Base-by-base conservation (phyloP, 2,113 vertebrate species). In the Takifugu bimaculatus region DNA sequence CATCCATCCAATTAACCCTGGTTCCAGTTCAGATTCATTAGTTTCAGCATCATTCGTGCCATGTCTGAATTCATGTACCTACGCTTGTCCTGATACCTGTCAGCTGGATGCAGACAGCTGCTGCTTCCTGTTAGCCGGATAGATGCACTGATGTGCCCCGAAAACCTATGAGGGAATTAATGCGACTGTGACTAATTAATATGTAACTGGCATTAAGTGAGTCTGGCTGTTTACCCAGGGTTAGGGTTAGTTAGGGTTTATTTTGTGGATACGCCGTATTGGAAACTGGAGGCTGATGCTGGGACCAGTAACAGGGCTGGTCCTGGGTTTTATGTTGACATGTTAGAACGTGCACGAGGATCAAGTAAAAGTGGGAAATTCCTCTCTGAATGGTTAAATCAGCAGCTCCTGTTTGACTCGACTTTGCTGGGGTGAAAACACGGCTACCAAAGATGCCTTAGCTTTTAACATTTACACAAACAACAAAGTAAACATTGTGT, bases 121-220 rank as follows among this genome's bases (percentile, higher is more conserved):
- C 59, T 80, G 54, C 62, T 66, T 76, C 66, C 51, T 60, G 76
- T 84, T 79, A 79, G 48, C 6, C 48, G 75, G 76, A 82, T 56
- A 51, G 73, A 57, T 66, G 54, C 50, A 63, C 15, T 1, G 13
- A 57, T 56, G 54, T 64, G 55, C 57, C 64, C 60, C 58, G 29
- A 59, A 54, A 65, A 45, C 60, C 20, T 20, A 20, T 20, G 20
- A 63, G 57, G 70, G 59, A 50, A 70, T 65, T 57, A 74, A 71
- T 68, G 51, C 68, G 61, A 58, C 71, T 55, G 70, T 80, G 63
- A 75, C 67, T 77, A 78, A 85, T 79, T 70, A 54, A 54, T 67
- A 27, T 77, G 65, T 65, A 74, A 71, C 50, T 56, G 80, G 72
- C 70, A 52, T 58, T 39, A 61, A 75, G 26, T 58, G 63, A 74